Conservation (phyloP, 2,888 invertebrate genomes). For the Sinotaia quadrata region DNA sequence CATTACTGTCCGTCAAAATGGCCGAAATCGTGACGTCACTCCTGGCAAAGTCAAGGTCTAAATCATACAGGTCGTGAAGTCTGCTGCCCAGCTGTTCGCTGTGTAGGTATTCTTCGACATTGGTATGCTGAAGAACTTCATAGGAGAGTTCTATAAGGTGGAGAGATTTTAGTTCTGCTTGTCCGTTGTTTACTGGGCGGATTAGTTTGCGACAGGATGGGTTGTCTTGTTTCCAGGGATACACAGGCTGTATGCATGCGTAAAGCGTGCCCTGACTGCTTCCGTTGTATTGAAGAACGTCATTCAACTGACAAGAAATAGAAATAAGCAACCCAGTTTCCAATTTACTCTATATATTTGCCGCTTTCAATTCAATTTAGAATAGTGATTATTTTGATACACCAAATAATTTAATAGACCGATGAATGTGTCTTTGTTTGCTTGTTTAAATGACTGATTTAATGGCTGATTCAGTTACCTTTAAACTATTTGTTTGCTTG, state of each 20-base stretch:
- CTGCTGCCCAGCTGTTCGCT: slow-evolving; percentile 6
- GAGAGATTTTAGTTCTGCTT: no score
- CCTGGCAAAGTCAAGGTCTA: slow-evolving; percentile 15
- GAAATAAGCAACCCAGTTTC: no score
- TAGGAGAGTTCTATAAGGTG: slow-evolving; percentile 16
- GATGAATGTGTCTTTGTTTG: no score
- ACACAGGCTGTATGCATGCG: slow-evolving; percentile 1
- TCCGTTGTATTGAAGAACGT: neutral
- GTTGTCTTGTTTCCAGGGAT: neutral
- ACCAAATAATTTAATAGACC: no score
- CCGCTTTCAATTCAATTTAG: no score
- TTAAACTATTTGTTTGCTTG: no score
- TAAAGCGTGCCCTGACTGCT: neutral
- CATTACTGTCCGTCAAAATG: slow-evolving; percentile 2
- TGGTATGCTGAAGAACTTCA: neutral
- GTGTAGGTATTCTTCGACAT: neutral
- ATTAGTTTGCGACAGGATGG: neutral
- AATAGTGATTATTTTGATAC: no score
- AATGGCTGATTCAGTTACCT: no score
- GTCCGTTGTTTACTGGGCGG: no score
- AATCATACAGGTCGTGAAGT: slow-evolving; percentile 19
- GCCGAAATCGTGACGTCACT: slow-evolving; percentile 20
- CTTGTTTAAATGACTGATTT: no score
- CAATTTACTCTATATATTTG: no score
- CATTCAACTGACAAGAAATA: neutral